These are phyloP conservation scores for Dasysyrphus albostriatus DNA, from an alignment of 2,888 invertebrate species.

Conservation along the genomic window DNA sequence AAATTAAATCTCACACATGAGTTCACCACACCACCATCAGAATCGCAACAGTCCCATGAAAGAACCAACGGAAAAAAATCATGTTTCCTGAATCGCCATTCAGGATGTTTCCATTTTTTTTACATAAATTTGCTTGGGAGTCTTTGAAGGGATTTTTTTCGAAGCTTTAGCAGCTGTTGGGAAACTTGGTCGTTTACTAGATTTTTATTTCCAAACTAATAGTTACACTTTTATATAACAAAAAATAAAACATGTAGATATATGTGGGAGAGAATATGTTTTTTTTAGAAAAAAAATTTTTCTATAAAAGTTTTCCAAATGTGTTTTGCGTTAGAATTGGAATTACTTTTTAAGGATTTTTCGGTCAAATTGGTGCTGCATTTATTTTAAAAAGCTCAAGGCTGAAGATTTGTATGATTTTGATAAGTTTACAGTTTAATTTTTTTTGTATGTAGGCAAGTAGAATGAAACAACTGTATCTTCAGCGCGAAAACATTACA, in stretches of 20 bases:
- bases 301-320: conserved; percentile 8
- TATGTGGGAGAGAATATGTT: not conserved
- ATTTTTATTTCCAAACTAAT: conserved; percentile 24
- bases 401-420: not conserved
- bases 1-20: conserved; percentile 75
- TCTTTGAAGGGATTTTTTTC: conserved; percentile 45
- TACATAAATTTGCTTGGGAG: conserved; percentile 22
- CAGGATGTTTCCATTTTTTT: conserved; percentile 46
- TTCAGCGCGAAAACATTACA: not conserved
- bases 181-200: conserved; percentile 50
- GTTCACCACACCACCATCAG: conserved; percentile 55
- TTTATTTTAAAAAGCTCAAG: not conserved
- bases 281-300: not conserved
- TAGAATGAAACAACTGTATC: too few species aligned
- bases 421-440: not conserved
- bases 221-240: conserved; percentile 22
- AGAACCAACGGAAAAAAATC: conserved; percentile 51
- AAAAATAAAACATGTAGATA: not conserved
- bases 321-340: conserved; percentile 17
- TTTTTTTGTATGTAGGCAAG: not conserved
- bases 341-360: conserved; percentile 36
- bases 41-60: conserved; percentile 30
- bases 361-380: conserved; percentile 21
- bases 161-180: not conserved
- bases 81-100: conserved; percentile 61